A percentile compares a stretch with the other conserved stretches of the same genome.
phyloP scores from a whole-genome alignment of 2,888 invertebrate genomes.

The Xanthorhoe designata region DNA sequence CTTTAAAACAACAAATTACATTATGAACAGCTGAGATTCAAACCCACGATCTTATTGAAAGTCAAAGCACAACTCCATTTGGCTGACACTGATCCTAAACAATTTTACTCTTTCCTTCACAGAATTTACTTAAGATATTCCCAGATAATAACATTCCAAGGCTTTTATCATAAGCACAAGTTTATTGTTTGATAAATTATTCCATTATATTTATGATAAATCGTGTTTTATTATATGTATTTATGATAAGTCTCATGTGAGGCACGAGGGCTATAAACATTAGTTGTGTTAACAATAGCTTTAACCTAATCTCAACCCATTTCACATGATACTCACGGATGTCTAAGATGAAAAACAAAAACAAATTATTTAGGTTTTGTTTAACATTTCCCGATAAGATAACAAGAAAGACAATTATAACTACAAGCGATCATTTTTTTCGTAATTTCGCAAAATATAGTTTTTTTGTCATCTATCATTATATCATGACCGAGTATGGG shows the following conservation, averaged over 20 bases:
- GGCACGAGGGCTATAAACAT: slow-evolving; percentile 39
- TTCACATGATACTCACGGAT: slow-evolving; percentile 24
- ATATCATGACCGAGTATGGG: too few species aligned
- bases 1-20: too few species aligned
- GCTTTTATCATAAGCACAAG: background rate
- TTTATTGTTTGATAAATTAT: slow-evolving; percentile 2
- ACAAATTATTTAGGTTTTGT: background rate
- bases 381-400: background rate
- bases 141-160: background rate
- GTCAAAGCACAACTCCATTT: too few species aligned
- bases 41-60: too few species aligned
- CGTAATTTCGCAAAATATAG: too few species aligned
- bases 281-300: slow-evolving; percentile 44
- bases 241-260: slow-evolving; percentile 33
- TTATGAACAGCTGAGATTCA: too few species aligned
- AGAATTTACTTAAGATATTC: background rate
- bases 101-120: background rate
- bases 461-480: too few species aligned
- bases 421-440: too few species aligned
- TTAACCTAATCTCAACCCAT: slow-evolving; percentile 38
- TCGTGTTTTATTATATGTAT: slow-evolving; percentile 30
- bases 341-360: background rate
- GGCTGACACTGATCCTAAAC: too few species aligned
- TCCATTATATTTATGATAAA: slow-evolving; percentile 2
- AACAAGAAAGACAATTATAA: too few species aligned